phyloP scores from a whole-genome alignment of 2,888 invertebrate genomes.

The Melipona bicolor region DNA sequence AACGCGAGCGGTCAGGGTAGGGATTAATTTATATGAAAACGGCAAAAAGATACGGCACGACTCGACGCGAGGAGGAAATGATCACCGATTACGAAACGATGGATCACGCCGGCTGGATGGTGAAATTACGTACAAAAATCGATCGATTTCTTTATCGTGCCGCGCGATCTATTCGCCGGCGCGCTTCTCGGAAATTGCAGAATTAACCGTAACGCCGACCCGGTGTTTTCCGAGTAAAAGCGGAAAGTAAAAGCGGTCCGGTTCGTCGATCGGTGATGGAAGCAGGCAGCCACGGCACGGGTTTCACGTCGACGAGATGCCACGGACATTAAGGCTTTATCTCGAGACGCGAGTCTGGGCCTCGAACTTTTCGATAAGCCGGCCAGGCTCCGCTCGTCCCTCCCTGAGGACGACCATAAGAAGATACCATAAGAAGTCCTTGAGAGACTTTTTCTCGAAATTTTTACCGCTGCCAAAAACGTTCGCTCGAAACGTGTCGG shows the following conservation, averaged over 20 bases:
- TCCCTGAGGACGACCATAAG: slow-evolving; percentile 12
- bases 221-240: background rate
- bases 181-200: slow-evolving; percentile 39
- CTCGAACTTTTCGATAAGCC: slow-evolving; percentile 50
- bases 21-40: slow-evolving; percentile 50
- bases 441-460: slow-evolving; percentile 28
- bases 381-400: background rate
- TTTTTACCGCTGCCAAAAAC: background rate
- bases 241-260: slow-evolving; percentile 14
- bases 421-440: slow-evolving; percentile 23
- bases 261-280: background rate
- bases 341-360: slow-evolving; percentile 51
- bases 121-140: slow-evolving; percentile 37
- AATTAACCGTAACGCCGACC: slow-evolving; percentile 17
- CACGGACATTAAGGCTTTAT: slow-evolving; percentile 54
- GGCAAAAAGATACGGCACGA: slow-evolving; percentile 36
- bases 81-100: slow-evolving; percentile 42
- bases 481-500: background rate
- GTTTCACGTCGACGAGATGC: slow-evolving; percentile 28
- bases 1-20: background rate
- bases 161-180: slow-evolving; percentile 6
- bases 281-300: background rate
- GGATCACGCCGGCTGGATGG: slow-evolving; percentile 20
- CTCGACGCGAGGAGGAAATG: slow-evolving; percentile 40
- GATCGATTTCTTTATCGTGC: slow-evolving; percentile 51